These are phyloP conservation scores for Macrocentrus cingulum DNA, from an alignment of 1,140 invertebrate species.

Conservation along the genomic window DNA sequence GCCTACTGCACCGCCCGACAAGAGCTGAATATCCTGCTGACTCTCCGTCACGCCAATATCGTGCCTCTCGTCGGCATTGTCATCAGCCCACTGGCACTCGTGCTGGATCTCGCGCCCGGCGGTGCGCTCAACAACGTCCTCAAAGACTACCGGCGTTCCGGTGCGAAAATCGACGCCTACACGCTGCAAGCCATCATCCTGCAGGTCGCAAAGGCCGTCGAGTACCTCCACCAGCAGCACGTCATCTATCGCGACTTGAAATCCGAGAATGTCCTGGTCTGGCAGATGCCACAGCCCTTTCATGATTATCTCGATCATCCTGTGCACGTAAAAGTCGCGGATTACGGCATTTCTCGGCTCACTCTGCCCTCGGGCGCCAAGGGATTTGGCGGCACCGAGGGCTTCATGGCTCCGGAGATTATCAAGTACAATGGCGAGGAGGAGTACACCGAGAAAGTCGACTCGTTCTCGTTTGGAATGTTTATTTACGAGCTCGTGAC, in stretches of 20 bases:
- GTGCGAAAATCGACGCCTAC: slow-evolving; percentile 76
- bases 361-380: slow-evolving; percentile 90
- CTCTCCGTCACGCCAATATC: slow-evolving; percentile 86
- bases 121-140: slow-evolving; percentile 85
- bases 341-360: slow-evolving; percentile 92
- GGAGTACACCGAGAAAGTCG: slow-evolving; percentile 98
- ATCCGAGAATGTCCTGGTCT: slow-evolving; percentile 97
- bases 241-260: slow-evolving; percentile 98
- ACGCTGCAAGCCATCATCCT: slow-evolving; percentile 83
- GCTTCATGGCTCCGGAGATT: slow-evolving; percentile 99
- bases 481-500: slow-evolving; percentile 95
- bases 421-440: slow-evolving; percentile 97
- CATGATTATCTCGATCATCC: slow-evolving; percentile 64
- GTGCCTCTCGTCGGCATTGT: slow-evolving; percentile 89
- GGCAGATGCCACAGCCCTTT: slow-evolving; percentile 83
- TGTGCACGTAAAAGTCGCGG: slow-evolving; percentile 91
- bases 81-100: slow-evolving; percentile 84
- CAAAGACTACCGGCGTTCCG: slow-evolving; percentile 79
- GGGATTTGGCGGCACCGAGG: slow-evolving; percentile 95
- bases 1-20: slow-evolving; percentile 94
- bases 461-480: slow-evolving; percentile 99
- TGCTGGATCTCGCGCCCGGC: slow-evolving; percentile 87
- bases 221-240: slow-evolving; percentile 91
- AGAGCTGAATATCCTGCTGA: slow-evolving; percentile 86
- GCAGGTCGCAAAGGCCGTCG: slow-evolving; percentile 91